These are phyloP conservation scores for Scomberomorus guttatus DNA, from an alignment of 2,797 vertebrate genomes.

Conservation along the genomic window DNA sequence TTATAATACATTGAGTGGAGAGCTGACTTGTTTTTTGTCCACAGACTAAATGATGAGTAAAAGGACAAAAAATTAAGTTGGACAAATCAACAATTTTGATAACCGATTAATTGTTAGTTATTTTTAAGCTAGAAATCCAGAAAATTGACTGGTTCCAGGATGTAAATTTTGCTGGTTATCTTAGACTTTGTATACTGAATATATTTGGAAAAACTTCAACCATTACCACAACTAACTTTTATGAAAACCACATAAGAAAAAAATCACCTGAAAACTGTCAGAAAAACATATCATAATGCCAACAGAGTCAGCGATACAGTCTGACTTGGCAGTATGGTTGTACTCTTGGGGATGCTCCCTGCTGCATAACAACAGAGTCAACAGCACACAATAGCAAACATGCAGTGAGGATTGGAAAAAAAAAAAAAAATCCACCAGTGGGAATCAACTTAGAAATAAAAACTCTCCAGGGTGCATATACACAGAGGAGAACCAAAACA, in stretches of 20 bases:
- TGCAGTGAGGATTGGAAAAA: conserved; percentile 24
- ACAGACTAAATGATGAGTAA: not conserved
- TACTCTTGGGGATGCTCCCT: conserved; percentile 20
- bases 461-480: conserved; percentile 26
- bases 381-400: conserved; percentile 34
- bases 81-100: too few species aligned
- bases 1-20: not conserved
- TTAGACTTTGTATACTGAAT: too few species aligned
- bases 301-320: conserved; percentile 5
- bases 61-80: not conserved
- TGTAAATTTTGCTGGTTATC: too few species aligned
- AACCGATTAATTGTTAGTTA: too few species aligned
- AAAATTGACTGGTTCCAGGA: too few species aligned
- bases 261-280: not conserved
- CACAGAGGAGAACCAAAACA: conserved; percentile 16
- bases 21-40: not conserved
- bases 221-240: too few species aligned
- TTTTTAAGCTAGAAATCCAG: too few species aligned
- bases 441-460: conserved; percentile 46
- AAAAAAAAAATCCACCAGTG: conserved; percentile 12
- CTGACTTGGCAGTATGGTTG: conserved; percentile 10
- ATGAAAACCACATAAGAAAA: not conserved
- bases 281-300: not conserved
- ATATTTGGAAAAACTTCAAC: too few species aligned
- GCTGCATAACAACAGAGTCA: conserved; percentile 26